These are phyloP conservation scores for Macaca nemestrina DNA, from an alignment of 2,113 vertebrate genomes.

Conservation along the genomic window DNA sequence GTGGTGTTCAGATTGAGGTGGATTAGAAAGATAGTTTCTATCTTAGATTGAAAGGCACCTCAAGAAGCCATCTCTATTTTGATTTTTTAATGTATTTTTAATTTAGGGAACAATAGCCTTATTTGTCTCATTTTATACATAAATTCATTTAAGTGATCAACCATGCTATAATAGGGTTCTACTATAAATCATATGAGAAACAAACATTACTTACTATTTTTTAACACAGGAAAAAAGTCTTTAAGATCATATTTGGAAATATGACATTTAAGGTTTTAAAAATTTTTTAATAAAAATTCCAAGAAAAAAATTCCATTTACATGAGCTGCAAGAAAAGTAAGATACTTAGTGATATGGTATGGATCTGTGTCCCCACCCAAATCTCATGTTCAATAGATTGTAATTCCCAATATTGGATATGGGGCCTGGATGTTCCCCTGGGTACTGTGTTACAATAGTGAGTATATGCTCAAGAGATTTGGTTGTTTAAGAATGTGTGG, in stretches of 20 bases:
- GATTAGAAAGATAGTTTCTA: neutral
- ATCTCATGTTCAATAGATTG: no score
- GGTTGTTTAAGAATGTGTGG: no score
- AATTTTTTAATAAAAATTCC: neutral
- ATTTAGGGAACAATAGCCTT: neutral
- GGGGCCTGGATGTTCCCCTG: no score
- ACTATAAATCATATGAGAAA: neutral
- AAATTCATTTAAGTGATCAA: slow-evolving; percentile 26
- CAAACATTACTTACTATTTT: slow-evolving; percentile 18
- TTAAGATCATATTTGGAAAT: slow-evolving; percentile 25
- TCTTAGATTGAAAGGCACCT: neutral
- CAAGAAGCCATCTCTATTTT: neutral
- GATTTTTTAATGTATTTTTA: neutral
- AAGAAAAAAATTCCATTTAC: neutral
- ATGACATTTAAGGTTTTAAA: slow-evolving; percentile 12
- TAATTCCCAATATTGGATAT: no score
- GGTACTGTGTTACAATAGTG: no score
- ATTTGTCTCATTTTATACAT: neutral
- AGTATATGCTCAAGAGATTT: no score
- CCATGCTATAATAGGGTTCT: neutral
- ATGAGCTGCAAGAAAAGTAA: neutral
- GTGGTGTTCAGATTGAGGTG: neutral
- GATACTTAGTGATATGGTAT: neutral
- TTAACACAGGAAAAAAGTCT: neutral
- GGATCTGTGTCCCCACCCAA: no score